Evolutionary conservation across 2,797 vertebrate species (phyloP).

Genomic region (Xenops minutus): DNA sequence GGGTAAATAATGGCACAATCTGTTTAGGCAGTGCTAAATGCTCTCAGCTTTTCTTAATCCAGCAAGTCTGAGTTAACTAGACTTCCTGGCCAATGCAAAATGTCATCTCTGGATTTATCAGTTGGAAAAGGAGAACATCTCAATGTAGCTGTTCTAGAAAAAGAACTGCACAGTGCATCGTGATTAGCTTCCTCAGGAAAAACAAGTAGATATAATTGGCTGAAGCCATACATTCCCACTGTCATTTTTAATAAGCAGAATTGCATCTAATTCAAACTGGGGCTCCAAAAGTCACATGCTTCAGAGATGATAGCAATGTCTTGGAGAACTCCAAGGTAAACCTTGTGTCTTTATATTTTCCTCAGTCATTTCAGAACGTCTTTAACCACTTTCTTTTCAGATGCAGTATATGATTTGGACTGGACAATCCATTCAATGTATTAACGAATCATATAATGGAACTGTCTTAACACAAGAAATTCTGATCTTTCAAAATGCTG

Average conservation of each 20-base stretch:
- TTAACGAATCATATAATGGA: background rate
- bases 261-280: background rate
- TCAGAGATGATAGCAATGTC: background rate
- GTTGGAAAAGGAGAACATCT: background rate
- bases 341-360: background rate
- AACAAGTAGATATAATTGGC: background rate
- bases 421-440: background rate
- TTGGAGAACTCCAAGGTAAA: background rate
- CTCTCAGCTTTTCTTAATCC: background rate
- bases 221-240: background rate
- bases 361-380: background rate
- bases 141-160: background rate
- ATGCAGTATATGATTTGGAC: background rate
- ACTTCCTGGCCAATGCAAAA: background rate
- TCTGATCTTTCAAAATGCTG: background rate
- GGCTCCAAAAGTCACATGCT: background rate
- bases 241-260: background rate
- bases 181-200: background rate
- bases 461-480: background rate
- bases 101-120: background rate
- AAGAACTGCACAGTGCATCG: background rate
- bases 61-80: background rate
- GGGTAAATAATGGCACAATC: background rate
- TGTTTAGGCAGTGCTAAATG: background rate
- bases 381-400: background rate